Conservation (phyloP, 2,888 invertebrate species). For the Acronicta aceris region DNA sequence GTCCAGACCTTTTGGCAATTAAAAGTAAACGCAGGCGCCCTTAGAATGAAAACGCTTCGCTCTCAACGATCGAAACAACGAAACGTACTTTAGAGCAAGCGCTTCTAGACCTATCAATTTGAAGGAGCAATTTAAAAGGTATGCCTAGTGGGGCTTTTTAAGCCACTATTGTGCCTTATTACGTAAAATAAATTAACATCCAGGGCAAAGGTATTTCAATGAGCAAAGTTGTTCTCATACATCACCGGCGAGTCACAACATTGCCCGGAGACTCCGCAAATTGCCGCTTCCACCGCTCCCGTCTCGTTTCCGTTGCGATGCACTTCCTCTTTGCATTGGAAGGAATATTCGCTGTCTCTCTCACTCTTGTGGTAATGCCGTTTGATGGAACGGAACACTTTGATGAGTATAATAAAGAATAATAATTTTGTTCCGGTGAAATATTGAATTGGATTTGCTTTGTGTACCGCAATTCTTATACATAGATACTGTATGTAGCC, state of each 20-base stretch:
- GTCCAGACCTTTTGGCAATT: conserved; percentile 38
- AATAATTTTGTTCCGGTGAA: conserved; percentile 47
- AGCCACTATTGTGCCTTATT: conserved; percentile 62
- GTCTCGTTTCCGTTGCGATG: conserved; percentile 63
- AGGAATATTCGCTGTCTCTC: conserved; percentile 47
- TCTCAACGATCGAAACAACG: conserved; percentile 53
- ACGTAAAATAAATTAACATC: conserved; percentile 70
- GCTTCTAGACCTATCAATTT: conserved; percentile 56
- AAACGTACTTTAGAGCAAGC: conserved; percentile 55
- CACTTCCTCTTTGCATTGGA: conserved; percentile 59
- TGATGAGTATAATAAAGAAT: conserved; percentile 50
- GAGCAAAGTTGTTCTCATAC: conserved; percentile 68
- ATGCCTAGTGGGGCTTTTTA: conserved; percentile 56
- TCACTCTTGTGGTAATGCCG: conserved; percentile 38
- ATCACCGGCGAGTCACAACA: conserved; percentile 63
- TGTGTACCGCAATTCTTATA: conserved; percentile 21
- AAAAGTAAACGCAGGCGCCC: conserved; percentile 50
- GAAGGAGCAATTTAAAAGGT: conserved; percentile 56
- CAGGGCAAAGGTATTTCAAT: conserved; percentile 67
- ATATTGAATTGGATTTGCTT: conserved; percentile 48
- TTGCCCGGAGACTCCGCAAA: conserved; percentile 55
- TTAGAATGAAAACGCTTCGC: conserved; percentile 45
- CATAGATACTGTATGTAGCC: not conserved
- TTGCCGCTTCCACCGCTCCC: conserved; percentile 59
- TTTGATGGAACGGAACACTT: conserved; percentile 38